Percentiles rank a stretch among this genome's conserved stretches.
These are phyloP conservation scores for Drosophila triauraria DNA, from an alignment of 1,140 invertebrate species.

Conservation along the genomic window DNA sequence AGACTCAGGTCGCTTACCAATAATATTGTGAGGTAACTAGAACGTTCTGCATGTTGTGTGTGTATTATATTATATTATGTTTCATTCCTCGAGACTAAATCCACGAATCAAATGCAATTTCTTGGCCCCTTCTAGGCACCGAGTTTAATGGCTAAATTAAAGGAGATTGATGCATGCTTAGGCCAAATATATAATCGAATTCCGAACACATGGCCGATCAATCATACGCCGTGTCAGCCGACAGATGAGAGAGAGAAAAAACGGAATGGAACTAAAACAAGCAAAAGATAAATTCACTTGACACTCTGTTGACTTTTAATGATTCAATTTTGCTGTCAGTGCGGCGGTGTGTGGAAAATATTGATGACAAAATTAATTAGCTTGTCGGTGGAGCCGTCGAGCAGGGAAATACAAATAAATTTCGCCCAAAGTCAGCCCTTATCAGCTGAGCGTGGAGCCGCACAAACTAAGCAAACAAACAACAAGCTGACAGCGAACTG, in stretches of 20 bases:
- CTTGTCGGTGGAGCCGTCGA: conserved; percentile 48
- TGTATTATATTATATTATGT: not conserved
- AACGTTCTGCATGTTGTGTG: conserved; percentile 59
- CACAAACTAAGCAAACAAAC: conserved; percentile 6
- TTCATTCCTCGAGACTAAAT: conserved; percentile 6
- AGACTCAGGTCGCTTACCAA: conserved; percentile 52
- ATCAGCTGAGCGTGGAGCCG: conserved; percentile 16
- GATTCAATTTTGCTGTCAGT: conserved; percentile 73
- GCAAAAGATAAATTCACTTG: conserved; percentile 59
- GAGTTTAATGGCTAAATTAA: conserved; percentile 22
- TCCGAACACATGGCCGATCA: conserved; percentile 47
- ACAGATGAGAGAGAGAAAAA: conserved; percentile 42
- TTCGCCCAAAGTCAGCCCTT: conserved; percentile 34
- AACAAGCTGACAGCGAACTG: conserved; percentile 24
- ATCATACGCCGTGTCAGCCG: conserved; percentile 67
- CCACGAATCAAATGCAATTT: conserved; percentile 40
- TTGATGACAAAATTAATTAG: conserved; percentile 80
- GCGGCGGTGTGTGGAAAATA: conserved; percentile 53
- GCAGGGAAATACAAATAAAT: conserved; percentile 31
- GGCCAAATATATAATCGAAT: conserved; percentile 24
- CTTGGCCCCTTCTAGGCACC: not conserved
- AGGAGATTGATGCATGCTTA: conserved; percentile 46
- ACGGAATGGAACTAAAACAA: conserved; percentile 35
- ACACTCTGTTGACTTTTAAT: conserved; percentile 77
- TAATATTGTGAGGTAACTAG: conserved; percentile 67